Percentiles rank a stretch among this genome's conserved stretches.
Evolutionary conservation across 1,140 invertebrate genomes (phyloP).

Genomic region (Bombus huntii): DNA sequence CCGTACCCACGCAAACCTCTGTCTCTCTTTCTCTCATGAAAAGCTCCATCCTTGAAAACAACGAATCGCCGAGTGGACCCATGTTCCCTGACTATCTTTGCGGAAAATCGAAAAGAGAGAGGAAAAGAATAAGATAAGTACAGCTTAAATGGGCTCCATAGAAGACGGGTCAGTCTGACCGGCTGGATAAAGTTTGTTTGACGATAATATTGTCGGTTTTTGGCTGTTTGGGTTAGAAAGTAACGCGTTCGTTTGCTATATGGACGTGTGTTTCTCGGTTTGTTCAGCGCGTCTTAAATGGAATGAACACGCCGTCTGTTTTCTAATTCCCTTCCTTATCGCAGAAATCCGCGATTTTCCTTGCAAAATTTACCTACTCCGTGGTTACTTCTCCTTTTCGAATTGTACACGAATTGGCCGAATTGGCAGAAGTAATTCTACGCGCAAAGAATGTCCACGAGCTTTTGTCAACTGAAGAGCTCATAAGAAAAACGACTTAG

Average conservation of each 20-base stretch:
- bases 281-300: neutral
- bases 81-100: constrained; percentile 18
- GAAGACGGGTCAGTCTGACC: constrained; percentile 46
- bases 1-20: neutral
- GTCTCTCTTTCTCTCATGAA: neutral
- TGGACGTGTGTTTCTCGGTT: neutral
- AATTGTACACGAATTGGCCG: neutral
- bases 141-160: neutral
- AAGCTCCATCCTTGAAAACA: constrained; percentile 14
- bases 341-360: neutral
- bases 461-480: neutral
- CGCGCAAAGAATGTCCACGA: neutral
- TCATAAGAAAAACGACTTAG: neutral
- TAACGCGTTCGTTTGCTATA: neutral
- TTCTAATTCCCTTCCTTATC: neutral
- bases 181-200: constrained; percentile 64
- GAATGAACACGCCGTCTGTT: neutral
- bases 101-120: constrained; percentile 17
- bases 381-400: neutral
- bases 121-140: neutral
- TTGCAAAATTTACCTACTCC: neutral
- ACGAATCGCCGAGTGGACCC: neutral
- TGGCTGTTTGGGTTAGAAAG: neutral
- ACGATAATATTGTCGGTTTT: constrained; percentile 42
- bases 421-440: neutral